Evolutionary conservation across 2,888 invertebrate genomes (phyloP).

Genomic region (Periphyllus acericola): DNA sequence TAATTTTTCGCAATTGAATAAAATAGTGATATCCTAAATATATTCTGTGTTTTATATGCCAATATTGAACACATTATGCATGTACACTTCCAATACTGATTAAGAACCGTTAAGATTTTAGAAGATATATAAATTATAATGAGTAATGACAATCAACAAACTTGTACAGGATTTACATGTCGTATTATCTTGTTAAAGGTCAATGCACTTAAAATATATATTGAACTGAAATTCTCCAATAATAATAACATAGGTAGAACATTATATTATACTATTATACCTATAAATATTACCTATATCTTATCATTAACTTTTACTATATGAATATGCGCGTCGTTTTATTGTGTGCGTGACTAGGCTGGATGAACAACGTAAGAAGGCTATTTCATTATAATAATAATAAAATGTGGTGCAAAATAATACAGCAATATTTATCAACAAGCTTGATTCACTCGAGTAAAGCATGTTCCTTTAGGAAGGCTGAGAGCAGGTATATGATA

Average conservation of each 20-base stretch:
- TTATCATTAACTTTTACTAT: background rate
- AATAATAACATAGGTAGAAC: background rate
- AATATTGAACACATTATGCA: too few relatives aligned
- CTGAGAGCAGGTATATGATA: too few relatives aligned
- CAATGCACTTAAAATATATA: background rate
- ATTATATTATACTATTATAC: background rate
- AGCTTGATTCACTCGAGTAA: background rate
- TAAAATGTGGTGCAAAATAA: background rate
- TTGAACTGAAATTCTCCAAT: background rate
- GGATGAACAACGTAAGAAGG: background rate
- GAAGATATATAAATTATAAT: background rate
- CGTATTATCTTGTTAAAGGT: background rate
- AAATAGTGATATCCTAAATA: too few relatives aligned
- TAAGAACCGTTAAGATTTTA: background rate
- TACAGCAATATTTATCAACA: background rate
- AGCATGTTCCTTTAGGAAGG: background rate
- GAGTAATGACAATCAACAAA: background rate
- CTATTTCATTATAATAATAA: background rate
- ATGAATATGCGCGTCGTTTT: background rate
- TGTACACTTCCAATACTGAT: background rate
- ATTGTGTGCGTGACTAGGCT: background rate
- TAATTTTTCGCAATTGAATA: too few relatives aligned
- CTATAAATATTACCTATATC: background rate
- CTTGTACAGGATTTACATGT: background rate
- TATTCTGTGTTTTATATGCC: too few relatives aligned